Conservation (phyloP, 1,140 invertebrate species). For the Nasonia giraulti region DNA sequence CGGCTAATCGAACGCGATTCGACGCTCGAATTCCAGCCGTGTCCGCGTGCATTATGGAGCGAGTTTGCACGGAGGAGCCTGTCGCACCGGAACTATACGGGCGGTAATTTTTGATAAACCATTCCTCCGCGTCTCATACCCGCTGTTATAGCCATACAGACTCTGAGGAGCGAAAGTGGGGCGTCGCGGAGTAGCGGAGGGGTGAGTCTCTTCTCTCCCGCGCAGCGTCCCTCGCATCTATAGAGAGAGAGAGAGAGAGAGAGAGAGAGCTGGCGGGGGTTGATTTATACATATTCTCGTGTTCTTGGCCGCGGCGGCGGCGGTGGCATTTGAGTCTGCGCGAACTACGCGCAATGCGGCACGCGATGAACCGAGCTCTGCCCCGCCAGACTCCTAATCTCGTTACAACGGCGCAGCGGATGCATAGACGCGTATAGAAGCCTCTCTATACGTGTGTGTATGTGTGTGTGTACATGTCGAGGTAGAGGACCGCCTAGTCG, state of each 20-base stretch:
- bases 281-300: constrained; percentile 48
- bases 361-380: constrained; percentile 40
- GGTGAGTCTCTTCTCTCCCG: not conserved
- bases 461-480: not conserved
- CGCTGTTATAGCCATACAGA: too few relatives aligned
- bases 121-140: not conserved
- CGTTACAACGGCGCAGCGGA: constrained; percentile 28
- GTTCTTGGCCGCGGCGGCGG: constrained; percentile 35
- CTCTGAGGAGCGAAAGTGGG: not conserved
- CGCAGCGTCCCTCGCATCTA: not conserved
- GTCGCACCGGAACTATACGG: not conserved
- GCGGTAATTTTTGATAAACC: not conserved
- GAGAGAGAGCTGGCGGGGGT: not conserved
- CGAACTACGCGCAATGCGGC: constrained; percentile 52
- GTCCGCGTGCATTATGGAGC: not conserved
- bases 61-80: too few relatives aligned
- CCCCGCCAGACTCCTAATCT: constrained; percentile 50
- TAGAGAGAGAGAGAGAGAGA: not conserved
- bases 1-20: not conserved
- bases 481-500: constrained; percentile 20
- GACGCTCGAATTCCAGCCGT: not conserved
- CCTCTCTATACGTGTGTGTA: not conserved
- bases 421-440: not conserved
- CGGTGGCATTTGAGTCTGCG: constrained; percentile 47
- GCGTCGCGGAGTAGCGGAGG: not conserved